Conservation (phyloP, 23 tunicate genomes). For the Phallusia fumigata region DNA sequence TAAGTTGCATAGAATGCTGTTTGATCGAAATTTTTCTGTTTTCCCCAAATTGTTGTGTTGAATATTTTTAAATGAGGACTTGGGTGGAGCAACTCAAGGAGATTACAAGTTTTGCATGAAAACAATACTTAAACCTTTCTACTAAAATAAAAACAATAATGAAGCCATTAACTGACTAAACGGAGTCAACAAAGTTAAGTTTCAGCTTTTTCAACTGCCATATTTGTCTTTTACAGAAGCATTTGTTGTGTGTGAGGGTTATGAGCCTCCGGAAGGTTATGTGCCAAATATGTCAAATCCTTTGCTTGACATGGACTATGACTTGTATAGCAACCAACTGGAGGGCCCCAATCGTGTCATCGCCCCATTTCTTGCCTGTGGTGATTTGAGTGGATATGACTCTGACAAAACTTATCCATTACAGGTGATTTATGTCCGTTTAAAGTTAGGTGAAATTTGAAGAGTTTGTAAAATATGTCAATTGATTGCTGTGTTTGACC, state of each 20-base stretch:
- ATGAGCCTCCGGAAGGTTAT: conserved; percentile 83
- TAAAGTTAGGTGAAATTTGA: neutral
- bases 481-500: no score
- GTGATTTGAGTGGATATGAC: conserved; percentile 93
- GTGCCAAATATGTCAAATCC: conserved; percentile 90
- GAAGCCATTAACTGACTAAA: no score
- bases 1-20: no score
- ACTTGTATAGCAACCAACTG: conserved; percentile 53
- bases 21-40: no score
- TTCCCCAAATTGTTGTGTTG: no score
- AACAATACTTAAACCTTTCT: no score
- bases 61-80: no score
- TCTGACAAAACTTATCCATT: conserved; percentile 81
- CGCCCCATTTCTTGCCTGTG: conserved; percentile 94
- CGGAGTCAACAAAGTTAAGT: no score
- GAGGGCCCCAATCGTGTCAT: conserved; percentile 74
- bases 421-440: conserved; percentile 29
- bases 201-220: neutral
- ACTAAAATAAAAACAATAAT: no score
- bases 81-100: no score
- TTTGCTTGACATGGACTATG: conserved; percentile 67
- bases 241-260: conserved; percentile 88
- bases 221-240: conserved; percentile 51
- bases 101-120: no score
- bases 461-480: no score